Evolutionary conservation across 2,888 invertebrate species (phyloP), one percentile per base, ranked within the genome.

Genomic region (Ormyrus thymus): DNA sequence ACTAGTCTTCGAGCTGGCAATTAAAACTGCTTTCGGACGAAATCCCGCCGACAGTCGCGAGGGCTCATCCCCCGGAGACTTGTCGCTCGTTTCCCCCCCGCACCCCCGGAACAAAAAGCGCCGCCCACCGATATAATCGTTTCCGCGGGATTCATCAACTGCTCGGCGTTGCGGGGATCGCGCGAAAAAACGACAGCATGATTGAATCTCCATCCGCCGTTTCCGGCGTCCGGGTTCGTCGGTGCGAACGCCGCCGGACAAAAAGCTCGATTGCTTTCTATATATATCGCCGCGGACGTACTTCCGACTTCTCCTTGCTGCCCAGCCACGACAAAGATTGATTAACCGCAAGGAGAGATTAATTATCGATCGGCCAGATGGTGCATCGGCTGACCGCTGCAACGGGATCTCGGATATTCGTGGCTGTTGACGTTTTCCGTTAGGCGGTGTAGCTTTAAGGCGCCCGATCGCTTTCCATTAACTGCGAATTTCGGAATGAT

Each of bases 281-380:
- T 5, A 7, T 72, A 53, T 72, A 43, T 62, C 46, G 50, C 70
- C 8, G 11, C 58, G 48, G 15, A 61, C 11, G 9, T 15, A 10
- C 11, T n/a, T 45, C 45, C 10, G 45, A 11, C 13, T 13, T 29
- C 68, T 46, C 55, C 7, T 64, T 45, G 55, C n/a, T 43, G 0
- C 10, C 50, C n/a, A n/a, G 10, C 56, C 7, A 45, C 13, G 79
- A 79, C 76, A 56, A 76, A 76, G 79, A 79, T 76, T 69, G 70
- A 79, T 79, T 61, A 76, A 76, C 71, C 68, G 56, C 56, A 51
- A 56, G 65, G 65, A 53, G 71, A 79, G 76, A 79, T 79, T 79
- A 79, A 79, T 79, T 79, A 79, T 76, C 70, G 76, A 76, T 72
- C 71, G 58, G 43, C 4, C 45, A 62, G 48, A 15, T 43, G 48